These are phyloP conservation scores for Vesta saturnalis DNA, from an alignment of 2,888 invertebrate genomes.

Conservation along the genomic window DNA sequence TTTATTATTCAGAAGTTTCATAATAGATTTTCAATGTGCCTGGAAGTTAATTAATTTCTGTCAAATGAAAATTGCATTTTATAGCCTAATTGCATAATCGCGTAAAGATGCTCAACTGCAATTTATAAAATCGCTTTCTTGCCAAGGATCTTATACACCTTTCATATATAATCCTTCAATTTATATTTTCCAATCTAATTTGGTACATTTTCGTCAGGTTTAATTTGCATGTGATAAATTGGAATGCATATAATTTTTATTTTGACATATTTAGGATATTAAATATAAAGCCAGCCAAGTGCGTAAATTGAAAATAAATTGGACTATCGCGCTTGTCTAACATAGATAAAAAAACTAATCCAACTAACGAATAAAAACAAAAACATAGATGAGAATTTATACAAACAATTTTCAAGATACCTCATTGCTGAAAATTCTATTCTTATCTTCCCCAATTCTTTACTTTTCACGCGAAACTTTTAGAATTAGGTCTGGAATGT, in stretches of 20 bases:
- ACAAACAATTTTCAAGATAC: constrained; percentile 21
- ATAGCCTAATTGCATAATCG: not conserved
- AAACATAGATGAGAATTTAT: constrained; percentile 18
- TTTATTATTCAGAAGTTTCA: too few relatives aligned
- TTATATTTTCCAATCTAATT: constrained; percentile 21
- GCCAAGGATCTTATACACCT: constrained; percentile 12
- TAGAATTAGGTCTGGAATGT: constrained; percentile 39
- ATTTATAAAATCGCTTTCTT: constrained; percentile 24
- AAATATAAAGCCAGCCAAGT: not conserved
- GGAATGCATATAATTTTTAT: not conserved
- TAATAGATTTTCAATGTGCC: not conserved
- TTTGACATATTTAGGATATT: not conserved
- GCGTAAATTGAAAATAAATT: constrained; percentile 6
- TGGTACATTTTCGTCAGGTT: constrained; percentile 18
- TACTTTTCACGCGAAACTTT: constrained; percentile 30
- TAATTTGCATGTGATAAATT: constrained; percentile 19
- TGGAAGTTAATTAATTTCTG: not conserved
- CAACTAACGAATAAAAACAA: not conserved
- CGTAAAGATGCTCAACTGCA: not conserved
- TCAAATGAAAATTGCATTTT: not conserved
- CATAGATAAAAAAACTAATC: not conserved
- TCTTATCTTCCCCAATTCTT: constrained; percentile 23
- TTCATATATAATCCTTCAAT: constrained; percentile 12
- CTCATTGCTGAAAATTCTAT: constrained; percentile 15
- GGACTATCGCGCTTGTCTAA: not conserved